Conservation (phyloP, 1,140 invertebrate genomes). For the Paramacrobiotus metropolitanus region DNA sequence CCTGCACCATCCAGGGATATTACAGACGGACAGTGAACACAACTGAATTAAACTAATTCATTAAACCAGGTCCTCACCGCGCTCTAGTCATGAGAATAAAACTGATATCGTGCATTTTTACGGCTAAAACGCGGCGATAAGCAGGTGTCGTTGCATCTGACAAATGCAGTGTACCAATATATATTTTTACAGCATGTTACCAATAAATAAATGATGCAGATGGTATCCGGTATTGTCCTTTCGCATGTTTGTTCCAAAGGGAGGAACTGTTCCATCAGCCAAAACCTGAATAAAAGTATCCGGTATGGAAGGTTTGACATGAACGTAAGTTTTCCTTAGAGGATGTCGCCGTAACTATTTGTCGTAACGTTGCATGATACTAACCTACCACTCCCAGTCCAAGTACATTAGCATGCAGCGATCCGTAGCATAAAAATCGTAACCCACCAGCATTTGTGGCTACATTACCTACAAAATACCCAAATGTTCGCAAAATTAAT, state of each 20-base stretch:
- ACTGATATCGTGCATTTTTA: no score
- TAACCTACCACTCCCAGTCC: conserved; percentile 63
- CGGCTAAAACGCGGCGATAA: no score
- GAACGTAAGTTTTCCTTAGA: no score
- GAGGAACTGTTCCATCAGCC: conserved; percentile 60
- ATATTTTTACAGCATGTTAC: conserved; percentile 28
- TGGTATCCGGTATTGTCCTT: conserved; percentile 97
- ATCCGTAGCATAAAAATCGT: conserved; percentile 76
- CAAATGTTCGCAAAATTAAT: neutral
- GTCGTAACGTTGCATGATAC: neutral
- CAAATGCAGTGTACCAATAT: neutral
- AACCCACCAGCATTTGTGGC: conserved; percentile 90
- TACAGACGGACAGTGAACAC: neutral
- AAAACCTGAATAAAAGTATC: conserved; percentile 50
- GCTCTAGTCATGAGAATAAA: no score
- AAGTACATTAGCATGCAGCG: conserved; percentile 66
- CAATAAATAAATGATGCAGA: conserved; percentile 86
- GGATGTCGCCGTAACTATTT: no score
- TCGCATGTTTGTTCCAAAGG: conserved; percentile 57
- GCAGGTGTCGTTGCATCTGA: no score
- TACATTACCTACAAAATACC: conserved; percentile 41
- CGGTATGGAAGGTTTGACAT: no score
- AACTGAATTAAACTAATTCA: neutral
- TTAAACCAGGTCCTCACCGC: neutral
- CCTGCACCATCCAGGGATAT: neutral